Evolutionary conservation across 1,140 invertebrate species (phyloP), one percentile per base, ranked within the genome.

Genomic region (Trichoplusia ni): DNA sequence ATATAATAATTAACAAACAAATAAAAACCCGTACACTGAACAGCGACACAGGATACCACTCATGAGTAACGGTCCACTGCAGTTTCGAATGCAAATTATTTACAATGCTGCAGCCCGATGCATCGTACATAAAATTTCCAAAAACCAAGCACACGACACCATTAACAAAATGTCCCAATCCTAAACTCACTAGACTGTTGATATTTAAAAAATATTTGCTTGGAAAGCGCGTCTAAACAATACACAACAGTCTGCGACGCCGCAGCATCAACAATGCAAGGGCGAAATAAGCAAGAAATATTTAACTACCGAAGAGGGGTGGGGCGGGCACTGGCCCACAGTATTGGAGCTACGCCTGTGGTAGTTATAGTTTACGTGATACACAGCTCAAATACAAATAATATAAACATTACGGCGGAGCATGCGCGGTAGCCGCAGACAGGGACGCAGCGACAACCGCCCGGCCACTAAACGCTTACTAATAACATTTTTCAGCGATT

Each of bases 371-470:
- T 91, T 91, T 91, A 91, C 90, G 84, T 87, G 90, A 91, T 91
- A 91, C 90, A 91, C 89, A 91, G 86, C 86, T 91, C 86, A 91
- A 91, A 91, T 91, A 91, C 90, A 91, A 91, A 91, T 91, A 91
- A 91, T 91, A 91, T 91, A 91, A 91, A 91, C 90, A 91, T 90
- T 86, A 85, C 82, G 79, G 72, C 82, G 60, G 85, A 82, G 86
- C 87, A 89, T 89, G 89, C 84, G 86, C 87, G 47, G 67, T 88
- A 59, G 44, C 37, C 11, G 68, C 81, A 78, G 86, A 89, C 78
- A 81, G 88, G 69, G 86, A 89, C 75, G 79, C 70, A 76, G 60
- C 59, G 56, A 80, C 23, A 42, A 21, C 33, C n/a, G 46, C 58
- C 46, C n/a, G n/a, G 47, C 14, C 49, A 27, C 61, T 54, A 60